These are phyloP conservation scores for Chloroceryle amazona DNA, from an alignment of 2,797 vertebrate species.

Conservation along the genomic window DNA sequence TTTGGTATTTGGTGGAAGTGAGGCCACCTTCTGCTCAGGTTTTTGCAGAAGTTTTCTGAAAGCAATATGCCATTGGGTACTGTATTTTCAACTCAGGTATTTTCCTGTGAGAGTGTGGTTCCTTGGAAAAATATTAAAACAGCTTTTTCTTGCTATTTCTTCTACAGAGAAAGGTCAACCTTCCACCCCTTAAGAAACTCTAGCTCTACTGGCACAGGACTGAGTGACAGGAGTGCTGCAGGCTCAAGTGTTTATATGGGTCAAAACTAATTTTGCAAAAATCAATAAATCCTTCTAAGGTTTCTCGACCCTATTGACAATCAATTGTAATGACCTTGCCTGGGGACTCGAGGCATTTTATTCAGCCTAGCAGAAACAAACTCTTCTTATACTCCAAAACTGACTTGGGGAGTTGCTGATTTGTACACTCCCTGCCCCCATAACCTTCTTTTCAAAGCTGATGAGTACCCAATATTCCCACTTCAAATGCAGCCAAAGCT, in stretches of 20 bases:
- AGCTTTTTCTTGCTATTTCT: background rate
- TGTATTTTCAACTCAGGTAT: background rate
- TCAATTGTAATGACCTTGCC: background rate
- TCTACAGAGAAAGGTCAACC: background rate
- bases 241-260: background rate
- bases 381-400: background rate
- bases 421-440: background rate
- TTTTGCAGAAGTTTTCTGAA: background rate
- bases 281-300: background rate
- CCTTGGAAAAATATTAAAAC: background rate
- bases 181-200: background rate
- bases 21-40: background rate
- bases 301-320: background rate
- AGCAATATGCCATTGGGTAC: background rate
- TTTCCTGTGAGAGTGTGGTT: background rate
- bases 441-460: background rate
- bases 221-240: background rate
- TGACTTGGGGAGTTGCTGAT: background rate
- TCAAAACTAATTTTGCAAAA: slow-evolving; percentile 2
- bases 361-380: background rate
- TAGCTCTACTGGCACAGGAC: background rate
- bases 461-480: background rate
- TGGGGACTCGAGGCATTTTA: background rate
- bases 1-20: background rate
- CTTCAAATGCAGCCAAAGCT: background rate